These are phyloP conservation scores for Dicerorhinus sumatrensis DNA, from an alignment of 2,113 vertebrate species.

Conservation along the genomic window DNA sequence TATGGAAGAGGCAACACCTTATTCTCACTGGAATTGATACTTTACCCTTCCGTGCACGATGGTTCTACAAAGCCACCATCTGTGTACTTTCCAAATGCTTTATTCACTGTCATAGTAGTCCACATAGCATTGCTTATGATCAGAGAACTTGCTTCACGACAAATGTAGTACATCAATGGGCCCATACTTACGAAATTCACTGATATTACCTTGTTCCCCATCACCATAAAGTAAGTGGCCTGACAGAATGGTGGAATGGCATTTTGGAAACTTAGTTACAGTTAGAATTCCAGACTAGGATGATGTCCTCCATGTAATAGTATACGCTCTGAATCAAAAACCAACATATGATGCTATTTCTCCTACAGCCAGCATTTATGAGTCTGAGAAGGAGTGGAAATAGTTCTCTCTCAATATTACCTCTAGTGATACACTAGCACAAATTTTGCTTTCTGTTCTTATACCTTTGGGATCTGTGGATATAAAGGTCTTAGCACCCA, in stretches of 20 bases:
- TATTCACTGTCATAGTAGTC: background rate
- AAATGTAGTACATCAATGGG: background rate
- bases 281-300: background rate
- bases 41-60: background rate
- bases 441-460: background rate
- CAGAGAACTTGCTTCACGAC: background rate
- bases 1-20: background rate
- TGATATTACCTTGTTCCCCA: background rate
- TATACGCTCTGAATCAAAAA: background rate
- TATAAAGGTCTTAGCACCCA: background rate
- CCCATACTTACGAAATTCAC: background rate
- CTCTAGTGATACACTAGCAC: background rate
- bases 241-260: background rate
- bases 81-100: background rate
- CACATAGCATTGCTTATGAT: background rate
- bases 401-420: background rate
- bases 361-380: background rate
- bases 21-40: background rate
- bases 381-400: background rate
- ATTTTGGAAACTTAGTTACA: background rate
- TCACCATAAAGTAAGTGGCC: background rate
- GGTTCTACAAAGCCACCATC: background rate
- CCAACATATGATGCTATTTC: background rate
- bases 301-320: background rate
- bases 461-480: background rate